phyloP scores from a whole-genome alignment of 2,113 vertebrate genomes.

The Lepidiolamprologus cunningtoni region DNA sequence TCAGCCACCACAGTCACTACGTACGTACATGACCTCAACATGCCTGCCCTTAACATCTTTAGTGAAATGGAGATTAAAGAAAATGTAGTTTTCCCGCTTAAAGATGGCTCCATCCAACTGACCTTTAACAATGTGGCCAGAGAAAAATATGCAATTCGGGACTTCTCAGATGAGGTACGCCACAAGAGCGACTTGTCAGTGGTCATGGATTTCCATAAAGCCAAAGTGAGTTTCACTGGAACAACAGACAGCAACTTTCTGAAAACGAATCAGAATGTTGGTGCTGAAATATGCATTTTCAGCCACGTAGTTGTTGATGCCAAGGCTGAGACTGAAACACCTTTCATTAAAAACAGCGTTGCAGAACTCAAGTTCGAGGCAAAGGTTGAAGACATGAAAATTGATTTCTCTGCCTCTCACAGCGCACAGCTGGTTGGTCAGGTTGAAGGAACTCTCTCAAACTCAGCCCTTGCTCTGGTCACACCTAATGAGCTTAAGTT shows the following conservation, averaged over 20 bases:
- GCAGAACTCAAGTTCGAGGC: constrained; percentile 69
- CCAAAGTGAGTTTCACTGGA: constrained; percentile 69
- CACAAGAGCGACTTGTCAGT: constrained; percentile 74
- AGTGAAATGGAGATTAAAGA: constrained; percentile 70
- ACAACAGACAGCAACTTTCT: constrained; percentile 69
- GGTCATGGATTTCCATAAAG: constrained; percentile 58
- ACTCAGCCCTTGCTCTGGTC: constrained; percentile 66
- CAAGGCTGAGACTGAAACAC: constrained; percentile 75
- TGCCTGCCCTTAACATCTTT: constrained; percentile 71
- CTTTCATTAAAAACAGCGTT: constrained; percentile 71
- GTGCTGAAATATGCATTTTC: constrained; percentile 71
- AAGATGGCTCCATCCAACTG: constrained; percentile 60
- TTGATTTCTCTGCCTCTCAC: constrained; percentile 74
- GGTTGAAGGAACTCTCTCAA: constrained; percentile 75
- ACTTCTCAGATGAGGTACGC: constrained; percentile 73
- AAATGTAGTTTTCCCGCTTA: constrained; percentile 66
- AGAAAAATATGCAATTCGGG: constrained; percentile 71
- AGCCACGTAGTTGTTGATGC: constrained; percentile 64
- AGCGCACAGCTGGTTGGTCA: constrained; percentile 69
- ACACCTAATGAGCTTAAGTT: constrained; percentile 69
- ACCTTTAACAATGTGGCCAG: constrained; percentile 68
- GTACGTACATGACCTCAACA: constrained; percentile 78
- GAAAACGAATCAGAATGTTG: constrained; percentile 72
- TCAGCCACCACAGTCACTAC: constrained; percentile 64
- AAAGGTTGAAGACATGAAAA: constrained; percentile 65